Base-by-base conservation (phyloP, 2,113 vertebrate genomes). In the Ciconia stormi region DNA sequence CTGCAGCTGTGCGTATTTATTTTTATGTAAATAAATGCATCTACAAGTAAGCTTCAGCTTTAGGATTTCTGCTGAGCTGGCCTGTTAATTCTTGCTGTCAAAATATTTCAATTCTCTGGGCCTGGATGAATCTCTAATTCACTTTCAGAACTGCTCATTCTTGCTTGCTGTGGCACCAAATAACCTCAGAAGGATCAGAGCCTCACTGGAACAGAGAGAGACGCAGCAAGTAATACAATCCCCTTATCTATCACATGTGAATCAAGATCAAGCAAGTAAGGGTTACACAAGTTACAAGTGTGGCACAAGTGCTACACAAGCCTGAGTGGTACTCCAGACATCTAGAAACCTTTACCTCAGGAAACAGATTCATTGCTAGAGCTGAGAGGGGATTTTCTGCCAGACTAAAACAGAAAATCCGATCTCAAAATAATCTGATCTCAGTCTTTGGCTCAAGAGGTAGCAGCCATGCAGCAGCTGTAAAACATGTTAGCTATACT, bases 11-110 rank as follows among this genome's bases (percentile, higher is more conserved):
- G 55, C 77, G 2, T 78, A 78, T 87, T 92, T 95, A 70, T 82
- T 79, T 89, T 78, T 53, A n/a, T 89, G 81, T 65, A 92, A 94
- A 92, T 89, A 82, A 92, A 92, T 61, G 61, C 61, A 59, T 65
- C 55, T 79, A 47, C 44, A 55, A 55, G 40, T 44, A 82, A 87
- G 81, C 36, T 79, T 82, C 89, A 89, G 66, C 66, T 53, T 70
- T 69, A 82, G 72, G 62, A 55, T 73, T 71, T 53, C 46, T 52
- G 72, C 89, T 79, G 77, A 90, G 62, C 47, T 89, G 61, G 49
- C 40, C 42, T 67, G 44, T 69, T 63, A 14, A 52, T 44, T 80
- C 13, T 65, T 74, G 25, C 49, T 87, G 14, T n/a, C 52, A 79
- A 11, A 85, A 61, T 44, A 36, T 11, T 69, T 47, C 6, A 55